Evolutionary conservation across 2,113 vertebrate genomes (phyloP).

Genomic region (Rhegmatorhina hoffmannsi): DNA sequence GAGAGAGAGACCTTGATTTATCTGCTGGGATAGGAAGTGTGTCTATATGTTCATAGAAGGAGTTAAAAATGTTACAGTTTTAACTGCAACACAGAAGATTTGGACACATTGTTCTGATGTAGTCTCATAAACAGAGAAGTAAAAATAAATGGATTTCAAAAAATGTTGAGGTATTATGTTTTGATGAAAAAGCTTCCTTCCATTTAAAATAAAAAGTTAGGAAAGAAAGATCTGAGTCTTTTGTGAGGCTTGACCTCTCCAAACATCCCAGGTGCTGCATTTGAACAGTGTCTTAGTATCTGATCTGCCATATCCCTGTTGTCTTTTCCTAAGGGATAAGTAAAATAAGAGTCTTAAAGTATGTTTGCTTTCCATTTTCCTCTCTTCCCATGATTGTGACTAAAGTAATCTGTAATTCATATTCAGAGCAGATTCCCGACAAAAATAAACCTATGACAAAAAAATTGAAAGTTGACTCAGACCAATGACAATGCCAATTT

Average conservation of each 20-base stretch:
- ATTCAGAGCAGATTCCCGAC: not conserved
- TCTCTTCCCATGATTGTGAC: not conserved
- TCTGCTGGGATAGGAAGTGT: not conserved
- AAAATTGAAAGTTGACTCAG: not conserved
- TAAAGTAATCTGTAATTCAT: not conserved
- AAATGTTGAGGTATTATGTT: not conserved
- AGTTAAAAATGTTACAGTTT: not conserved
- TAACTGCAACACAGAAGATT: not conserved
- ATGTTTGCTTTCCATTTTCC: not conserved
- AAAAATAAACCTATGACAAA: not conserved
- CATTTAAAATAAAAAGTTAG: not conserved
- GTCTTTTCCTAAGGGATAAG: not conserved
- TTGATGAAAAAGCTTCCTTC: not conserved
- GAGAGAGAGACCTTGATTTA: not conserved
- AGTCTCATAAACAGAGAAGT: not conserved
- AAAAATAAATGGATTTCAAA: not conserved
- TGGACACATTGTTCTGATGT: not conserved
- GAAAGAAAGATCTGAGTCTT: not conserved
- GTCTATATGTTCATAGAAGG: not conserved
- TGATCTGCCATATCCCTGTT: not conserved
- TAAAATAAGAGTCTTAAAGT: not conserved
- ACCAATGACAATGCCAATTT: not conserved
- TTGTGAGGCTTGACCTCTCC: not conserved
- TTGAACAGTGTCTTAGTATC: not conserved
- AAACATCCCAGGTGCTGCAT: not conserved